Evolutionary conservation across 2,888 invertebrate species (phyloP).

Genomic region (Cantharis flavilabris): DNA sequence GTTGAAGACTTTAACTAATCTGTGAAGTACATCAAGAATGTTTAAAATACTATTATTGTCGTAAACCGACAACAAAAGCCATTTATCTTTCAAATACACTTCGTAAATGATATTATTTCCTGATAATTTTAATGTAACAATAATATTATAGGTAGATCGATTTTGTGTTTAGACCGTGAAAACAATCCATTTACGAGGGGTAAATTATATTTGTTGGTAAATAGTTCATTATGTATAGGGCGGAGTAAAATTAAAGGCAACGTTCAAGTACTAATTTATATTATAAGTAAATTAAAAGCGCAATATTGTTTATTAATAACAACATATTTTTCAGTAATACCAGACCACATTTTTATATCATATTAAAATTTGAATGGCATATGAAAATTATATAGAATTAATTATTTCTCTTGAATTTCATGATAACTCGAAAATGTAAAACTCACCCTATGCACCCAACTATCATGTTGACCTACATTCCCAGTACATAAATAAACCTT

Average conservation of each 20-base stretch:
- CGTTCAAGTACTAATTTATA: not conserved
- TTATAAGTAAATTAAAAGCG: not conserved
- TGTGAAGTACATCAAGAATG: not conserved
- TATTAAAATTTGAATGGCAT: too few relatives aligned
- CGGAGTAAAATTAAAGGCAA: not conserved
- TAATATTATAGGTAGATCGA: not conserved
- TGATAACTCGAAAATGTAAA: not conserved
- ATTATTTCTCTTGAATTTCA: not conserved
- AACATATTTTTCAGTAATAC: not conserved
- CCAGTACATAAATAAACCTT: not conserved
- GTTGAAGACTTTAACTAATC: conserved; percentile 2
- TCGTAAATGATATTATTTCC: not conserved
- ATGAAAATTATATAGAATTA: not conserved
- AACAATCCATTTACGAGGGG: not conserved
- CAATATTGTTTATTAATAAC: not conserved
- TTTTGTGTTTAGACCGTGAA: not conserved
- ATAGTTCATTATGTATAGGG: not conserved
- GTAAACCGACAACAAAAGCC: not conserved
- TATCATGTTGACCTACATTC: not conserved
- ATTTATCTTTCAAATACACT: not conserved
- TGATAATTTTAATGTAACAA: not conserved
- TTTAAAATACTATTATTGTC: not conserved
- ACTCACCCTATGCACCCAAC: not conserved
- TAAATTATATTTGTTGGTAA: not conserved
- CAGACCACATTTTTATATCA: too few relatives aligned